phyloP scores from a whole-genome alignment of 2,113 vertebrate genomes.

The Pachypanchax playfairii region DNA sequence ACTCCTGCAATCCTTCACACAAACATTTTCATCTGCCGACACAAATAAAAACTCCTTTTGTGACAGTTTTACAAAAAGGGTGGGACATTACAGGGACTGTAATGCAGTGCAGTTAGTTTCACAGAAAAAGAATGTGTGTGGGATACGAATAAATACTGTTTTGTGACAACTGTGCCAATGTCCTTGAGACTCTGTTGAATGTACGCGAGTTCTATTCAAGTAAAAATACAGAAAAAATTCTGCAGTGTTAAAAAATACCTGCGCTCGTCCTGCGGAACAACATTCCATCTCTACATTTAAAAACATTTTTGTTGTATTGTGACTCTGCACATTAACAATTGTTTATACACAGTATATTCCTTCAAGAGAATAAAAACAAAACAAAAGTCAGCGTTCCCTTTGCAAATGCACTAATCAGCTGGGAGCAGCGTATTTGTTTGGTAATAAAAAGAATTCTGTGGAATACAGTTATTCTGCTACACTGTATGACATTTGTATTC shows the following conservation, averaged over 20 bases:
- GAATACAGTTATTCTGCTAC: neutral
- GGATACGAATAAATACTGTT: neutral
- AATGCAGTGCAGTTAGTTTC: neutral
- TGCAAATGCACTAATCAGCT: neutral
- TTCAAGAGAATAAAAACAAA: neutral
- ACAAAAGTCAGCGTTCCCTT: neutral
- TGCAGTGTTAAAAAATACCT: neutral
- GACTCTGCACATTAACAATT: neutral
- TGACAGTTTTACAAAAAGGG: neutral
- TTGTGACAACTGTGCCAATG: neutral
- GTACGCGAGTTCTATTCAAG: neutral
- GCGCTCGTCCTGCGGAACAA: too few relatives aligned
- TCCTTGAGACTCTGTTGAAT: neutral
- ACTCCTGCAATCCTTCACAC: neutral
- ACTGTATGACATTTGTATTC: conserved; percentile 11
- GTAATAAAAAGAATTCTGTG: neutral
- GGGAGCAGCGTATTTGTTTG: neutral
- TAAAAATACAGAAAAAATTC: neutral
- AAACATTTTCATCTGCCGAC: neutral
- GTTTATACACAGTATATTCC: neutral
- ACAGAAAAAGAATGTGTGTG: neutral
- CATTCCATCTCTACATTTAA: too few relatives aligned
- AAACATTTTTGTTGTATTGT: neutral
- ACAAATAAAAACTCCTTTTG: neutral
- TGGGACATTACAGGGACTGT: neutral